phyloP scores from a whole-genome alignment of 2,797 vertebrate species.

The Ataeniobius toweri region DNA sequence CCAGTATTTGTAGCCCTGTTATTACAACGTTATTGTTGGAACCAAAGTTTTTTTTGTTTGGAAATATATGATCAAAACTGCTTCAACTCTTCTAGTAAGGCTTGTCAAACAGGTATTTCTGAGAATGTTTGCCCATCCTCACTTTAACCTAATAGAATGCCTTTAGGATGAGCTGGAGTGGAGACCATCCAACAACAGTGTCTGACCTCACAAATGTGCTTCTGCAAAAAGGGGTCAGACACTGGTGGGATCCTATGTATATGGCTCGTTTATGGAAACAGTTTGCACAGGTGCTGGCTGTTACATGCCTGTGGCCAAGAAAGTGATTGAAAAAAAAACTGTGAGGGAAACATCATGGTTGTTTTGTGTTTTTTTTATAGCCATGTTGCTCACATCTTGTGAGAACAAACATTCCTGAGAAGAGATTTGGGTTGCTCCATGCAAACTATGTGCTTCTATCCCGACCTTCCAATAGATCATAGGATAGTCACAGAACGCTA shows the following conservation, averaged over 20 bases:
- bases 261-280: too few relatives aligned
- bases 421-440: slow-evolving; percentile 17
- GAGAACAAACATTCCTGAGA: slow-evolving; percentile 10
- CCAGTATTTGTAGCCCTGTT: not conserved
- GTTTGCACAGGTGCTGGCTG: too few relatives aligned
- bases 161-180: too few relatives aligned
- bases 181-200: too few relatives aligned
- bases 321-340: not conserved
- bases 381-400: slow-evolving; percentile 30
- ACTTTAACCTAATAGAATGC: too few relatives aligned
- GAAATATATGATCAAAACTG: not conserved
- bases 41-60: not conserved
- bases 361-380: slow-evolving; percentile 19
- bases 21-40: not conserved
- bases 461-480: slow-evolving; percentile 13
- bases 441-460: slow-evolving; percentile 20
- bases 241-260: too few relatives aligned
- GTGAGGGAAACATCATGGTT: slow-evolving; percentile 21
- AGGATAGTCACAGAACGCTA: slow-evolving; percentile 35
- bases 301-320: too few relatives aligned
- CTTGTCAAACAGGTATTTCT: not conserved
- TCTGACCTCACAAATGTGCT: too few relatives aligned
- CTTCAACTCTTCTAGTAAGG: not conserved
- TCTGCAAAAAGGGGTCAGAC: too few relatives aligned
- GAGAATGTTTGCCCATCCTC: not conserved